phyloP scores from a whole-genome alignment of 2,797 vertebrate species.

The Iguana delicatissima region DNA sequence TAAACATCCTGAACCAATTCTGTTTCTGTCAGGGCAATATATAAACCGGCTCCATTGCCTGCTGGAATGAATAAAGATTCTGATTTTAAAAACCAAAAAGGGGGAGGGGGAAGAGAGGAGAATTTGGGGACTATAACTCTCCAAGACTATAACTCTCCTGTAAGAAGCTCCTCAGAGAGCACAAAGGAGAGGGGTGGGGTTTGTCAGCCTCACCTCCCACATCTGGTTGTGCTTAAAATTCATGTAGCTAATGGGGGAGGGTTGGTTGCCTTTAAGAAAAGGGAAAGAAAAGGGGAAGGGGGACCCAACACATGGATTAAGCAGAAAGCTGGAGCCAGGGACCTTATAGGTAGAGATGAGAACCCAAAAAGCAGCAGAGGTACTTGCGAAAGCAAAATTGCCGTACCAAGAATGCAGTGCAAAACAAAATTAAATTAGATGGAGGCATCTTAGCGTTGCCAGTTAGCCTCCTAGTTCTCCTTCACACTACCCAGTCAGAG shows the following conservation, averaged over 20 bases:
- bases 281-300: not conserved
- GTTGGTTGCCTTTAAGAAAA: slow-evolving; percentile 27
- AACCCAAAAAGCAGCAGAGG: slow-evolving; percentile 19
- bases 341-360: not conserved
- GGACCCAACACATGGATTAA: not conserved
- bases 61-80: not conserved
- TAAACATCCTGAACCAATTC: not conserved
- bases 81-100: slow-evolving; percentile 22
- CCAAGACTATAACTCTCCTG: slow-evolving; percentile 10
- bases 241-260: slow-evolving; percentile 40
- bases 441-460: not conserved
- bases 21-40: not conserved
- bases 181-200: slow-evolving; percentile 58
- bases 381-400: not conserved
- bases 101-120: not conserved
- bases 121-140: slow-evolving; percentile 24
- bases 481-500: no score
- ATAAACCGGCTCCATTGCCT: not conserved
- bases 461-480: not conserved
- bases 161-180: slow-evolving; percentile 13
- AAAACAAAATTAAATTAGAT: not conserved
- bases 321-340: slow-evolving; percentile 46
- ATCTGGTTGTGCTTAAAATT: slow-evolving; percentile 75
- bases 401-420: not conserved
- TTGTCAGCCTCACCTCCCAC: slow-evolving; percentile 67